These are phyloP conservation scores for Lordiphosa clarofinis DNA, from an alignment of 1,140 invertebrate species.

Conservation along the genomic window DNA sequence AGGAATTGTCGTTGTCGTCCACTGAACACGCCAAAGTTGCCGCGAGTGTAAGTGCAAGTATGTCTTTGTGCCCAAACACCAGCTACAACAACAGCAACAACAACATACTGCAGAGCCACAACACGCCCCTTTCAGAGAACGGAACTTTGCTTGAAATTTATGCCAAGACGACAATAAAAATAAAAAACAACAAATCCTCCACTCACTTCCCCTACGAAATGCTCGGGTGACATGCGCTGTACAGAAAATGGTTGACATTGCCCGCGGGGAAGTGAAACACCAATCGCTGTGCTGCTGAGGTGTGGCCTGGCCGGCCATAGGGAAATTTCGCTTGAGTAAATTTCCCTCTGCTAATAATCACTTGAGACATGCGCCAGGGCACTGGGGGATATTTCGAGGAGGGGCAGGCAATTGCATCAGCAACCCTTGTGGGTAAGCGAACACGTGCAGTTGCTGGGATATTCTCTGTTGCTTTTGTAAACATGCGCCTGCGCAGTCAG, in stretches of 20 bases:
- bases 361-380: conserved; percentile 63
- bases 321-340: conserved; percentile 66
- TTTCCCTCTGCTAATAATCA: conserved; percentile 73
- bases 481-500: conserved; percentile 62
- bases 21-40: conserved; percentile 54
- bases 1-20: conserved; percentile 58
- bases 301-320: conserved; percentile 53
- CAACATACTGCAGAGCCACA: conserved; percentile 12
- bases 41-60: conserved; percentile 50
- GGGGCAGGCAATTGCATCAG: conserved; percentile 33
- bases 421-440: conserved; percentile 60
- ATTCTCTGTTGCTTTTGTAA: conserved; percentile 69
- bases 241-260: conserved; percentile 60
- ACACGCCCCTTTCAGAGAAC: conserved; percentile 24
- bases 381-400: neutral
- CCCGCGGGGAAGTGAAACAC: conserved; percentile 48
- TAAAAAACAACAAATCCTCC: conserved; percentile 12
- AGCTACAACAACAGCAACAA: conserved; percentile 19
- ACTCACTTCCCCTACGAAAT: conserved; percentile 46
- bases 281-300: conserved; percentile 57
- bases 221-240: conserved; percentile 36
- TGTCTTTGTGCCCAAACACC: conserved; percentile 53
- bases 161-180: conserved; percentile 55
- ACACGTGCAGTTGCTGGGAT: conserved; percentile 38
- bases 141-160: conserved; percentile 51